A percentile compares a stretch with the other conserved stretches of the same genome.
phyloP scores from a whole-genome alignment of 2,888 invertebrate species.

The Agonopterix arenella region DNA sequence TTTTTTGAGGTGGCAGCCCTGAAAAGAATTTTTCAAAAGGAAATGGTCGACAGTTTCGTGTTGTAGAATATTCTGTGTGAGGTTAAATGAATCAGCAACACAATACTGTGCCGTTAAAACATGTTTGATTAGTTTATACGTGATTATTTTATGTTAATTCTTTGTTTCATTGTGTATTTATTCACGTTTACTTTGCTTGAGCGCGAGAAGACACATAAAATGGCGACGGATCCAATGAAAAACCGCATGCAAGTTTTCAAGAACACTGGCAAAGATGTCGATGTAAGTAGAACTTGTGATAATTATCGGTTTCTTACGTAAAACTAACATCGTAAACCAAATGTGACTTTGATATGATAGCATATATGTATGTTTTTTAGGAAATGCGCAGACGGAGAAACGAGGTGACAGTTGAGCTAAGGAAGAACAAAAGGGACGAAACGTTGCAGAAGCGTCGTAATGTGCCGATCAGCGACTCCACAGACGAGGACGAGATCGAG shows the following conservation, averaged over 20 bases:
- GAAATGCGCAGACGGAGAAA: conserved; percentile 98
- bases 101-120: conserved; percentile 51
- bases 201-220: conserved; percentile 75
- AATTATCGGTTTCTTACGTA: neutral
- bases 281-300: conserved; percentile 82
- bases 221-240: conserved; percentile 87
- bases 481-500: conserved; percentile 86
- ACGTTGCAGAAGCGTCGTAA: conserved; percentile 97
- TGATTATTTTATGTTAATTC: conserved; percentile 56
- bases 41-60: conserved; percentile 52
- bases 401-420: conserved; percentile 96
- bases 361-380: conserved; percentile 65
- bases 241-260: conserved; percentile 96
- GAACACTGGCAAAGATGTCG: conserved; percentile 99
- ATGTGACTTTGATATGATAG: conserved; percentile 4
- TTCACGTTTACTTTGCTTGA: conserved; percentile 35
- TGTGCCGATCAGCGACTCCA: conserved; percentile 92
- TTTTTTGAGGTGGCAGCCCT: too few relatives aligned
- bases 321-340: neutral
- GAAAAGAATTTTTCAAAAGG: conserved; percentile 43
- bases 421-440: conserved; percentile 99
- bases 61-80: conserved; percentile 56
- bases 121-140: conserved; percentile 61
- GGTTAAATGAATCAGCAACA: conserved; percentile 63
- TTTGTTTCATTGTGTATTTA: conserved; percentile 64